Percentiles rank a stretch among this genome's conserved stretches.
These are phyloP conservation scores for Eurytoma californica DNA, from an alignment of 2,888 invertebrate genomes.

Conservation along the genomic window DNA sequence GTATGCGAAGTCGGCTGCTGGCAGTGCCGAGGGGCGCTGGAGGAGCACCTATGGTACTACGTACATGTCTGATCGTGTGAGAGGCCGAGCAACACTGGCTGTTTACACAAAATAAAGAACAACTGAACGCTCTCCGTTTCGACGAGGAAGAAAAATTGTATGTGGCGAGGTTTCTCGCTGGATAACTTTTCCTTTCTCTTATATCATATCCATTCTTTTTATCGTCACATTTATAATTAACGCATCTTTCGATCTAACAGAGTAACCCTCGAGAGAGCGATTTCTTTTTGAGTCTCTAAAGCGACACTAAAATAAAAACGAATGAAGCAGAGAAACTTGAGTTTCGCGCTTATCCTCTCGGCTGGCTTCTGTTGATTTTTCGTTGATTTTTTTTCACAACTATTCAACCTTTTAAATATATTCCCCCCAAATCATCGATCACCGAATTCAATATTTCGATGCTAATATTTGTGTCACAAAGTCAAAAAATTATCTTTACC, in stretches of 20 bases:
- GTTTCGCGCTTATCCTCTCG: conserved; percentile 55
- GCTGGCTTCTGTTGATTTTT: conserved; percentile 55
- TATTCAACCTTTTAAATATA: conserved; percentile 32
- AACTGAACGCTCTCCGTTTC: conserved; percentile 73
- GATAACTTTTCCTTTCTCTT: conserved; percentile 52
- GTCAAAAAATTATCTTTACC: conserved; percentile 78
- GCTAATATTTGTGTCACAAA: conserved; percentile 7
- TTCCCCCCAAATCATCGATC: conserved; percentile 31
- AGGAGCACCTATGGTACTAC: conserved; percentile 73
- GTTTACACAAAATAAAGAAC: conserved; percentile 75
- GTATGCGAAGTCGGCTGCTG: conserved; percentile 67
- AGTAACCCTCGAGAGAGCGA: conserved; percentile 48
- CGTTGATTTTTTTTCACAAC: conserved; percentile 45
- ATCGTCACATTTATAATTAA: conserved; percentile 37
- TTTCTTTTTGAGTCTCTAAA: conserved; percentile 27
- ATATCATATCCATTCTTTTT: conserved; percentile 30
- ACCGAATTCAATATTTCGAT: conserved; percentile 51
- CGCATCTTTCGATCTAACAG: conserved; percentile 48
- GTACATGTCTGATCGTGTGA: conserved; percentile 74
- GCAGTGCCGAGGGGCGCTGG: conserved; percentile 70
- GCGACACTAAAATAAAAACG: conserved; percentile 49
- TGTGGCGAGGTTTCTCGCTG: conserved; percentile 54
- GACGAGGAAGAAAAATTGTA: conserved; percentile 51
- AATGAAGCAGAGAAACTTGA: conserved; percentile 54
- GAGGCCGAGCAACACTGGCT: conserved; percentile 65